These are phyloP conservation scores for Noturus placidus DNA, from an alignment of 2,113 vertebrate genomes.

Conservation along the genomic window DNA sequence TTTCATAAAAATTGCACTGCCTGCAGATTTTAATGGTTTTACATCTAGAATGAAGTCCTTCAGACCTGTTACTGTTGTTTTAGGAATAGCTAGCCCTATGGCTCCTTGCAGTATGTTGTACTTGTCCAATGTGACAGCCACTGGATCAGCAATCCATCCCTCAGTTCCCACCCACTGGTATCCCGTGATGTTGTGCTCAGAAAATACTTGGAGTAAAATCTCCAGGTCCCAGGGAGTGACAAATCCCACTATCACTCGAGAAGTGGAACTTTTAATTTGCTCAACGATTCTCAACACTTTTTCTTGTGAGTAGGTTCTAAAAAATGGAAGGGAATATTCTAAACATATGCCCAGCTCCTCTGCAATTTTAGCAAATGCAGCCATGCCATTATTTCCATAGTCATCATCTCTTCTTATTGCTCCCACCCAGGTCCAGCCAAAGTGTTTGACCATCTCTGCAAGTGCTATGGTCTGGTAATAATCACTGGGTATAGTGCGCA, in stretches of 20 bases:
- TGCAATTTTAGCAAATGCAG: slow-evolving; percentile 58
- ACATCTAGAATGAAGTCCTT: slow-evolving; percentile 68
- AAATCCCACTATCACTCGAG: slow-evolving; percentile 43
- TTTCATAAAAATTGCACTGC: slow-evolving; percentile 49
- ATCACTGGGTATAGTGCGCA: slow-evolving; percentile 62
- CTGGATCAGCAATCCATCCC: slow-evolving; percentile 73
- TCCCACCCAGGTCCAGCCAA: slow-evolving; percentile 64
- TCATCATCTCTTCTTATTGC: slow-evolving; percentile 58
- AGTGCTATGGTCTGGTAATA: slow-evolving; percentile 60
- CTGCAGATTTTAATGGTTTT: slow-evolving; percentile 45
- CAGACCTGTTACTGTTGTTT: slow-evolving; percentile 63
- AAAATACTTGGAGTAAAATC: slow-evolving; percentile 44
- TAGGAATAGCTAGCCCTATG: slow-evolving; percentile 69
- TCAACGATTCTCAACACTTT: slow-evolving; percentile 55
- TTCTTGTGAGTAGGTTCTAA: slow-evolving; percentile 57
- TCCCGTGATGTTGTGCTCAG: slow-evolving; percentile 65
- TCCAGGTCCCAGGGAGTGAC: slow-evolving; percentile 40
- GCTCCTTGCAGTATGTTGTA: slow-evolving; percentile 67
- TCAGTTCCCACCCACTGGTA: slow-evolving; percentile 74
- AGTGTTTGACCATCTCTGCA: slow-evolving; percentile 57
- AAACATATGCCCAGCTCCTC: slow-evolving; percentile 58
- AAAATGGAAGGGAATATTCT: slow-evolving; percentile 60
- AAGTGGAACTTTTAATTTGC: slow-evolving; percentile 39
- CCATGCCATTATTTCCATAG: slow-evolving; percentile 63
- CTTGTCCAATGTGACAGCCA: slow-evolving; percentile 55